These are phyloP conservation scores for Xylocopa sonorina DNA, from an alignment of 1,140 invertebrate species.

Conservation along the genomic window DNA sequence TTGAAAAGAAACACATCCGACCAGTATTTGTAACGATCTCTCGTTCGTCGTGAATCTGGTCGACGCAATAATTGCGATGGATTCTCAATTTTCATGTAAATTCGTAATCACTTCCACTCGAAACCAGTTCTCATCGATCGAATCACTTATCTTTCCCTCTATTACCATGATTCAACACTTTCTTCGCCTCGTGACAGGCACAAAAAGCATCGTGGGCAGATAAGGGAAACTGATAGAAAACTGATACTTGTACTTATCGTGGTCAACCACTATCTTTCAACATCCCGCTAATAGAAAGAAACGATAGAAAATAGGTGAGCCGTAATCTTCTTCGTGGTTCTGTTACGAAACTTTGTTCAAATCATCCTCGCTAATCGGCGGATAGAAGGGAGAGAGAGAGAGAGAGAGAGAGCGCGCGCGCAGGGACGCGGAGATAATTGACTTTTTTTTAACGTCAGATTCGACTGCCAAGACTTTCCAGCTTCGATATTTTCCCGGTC, in stretches of 20 bases:
- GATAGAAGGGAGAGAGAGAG: too few relatives aligned
- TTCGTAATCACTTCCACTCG: background rate
- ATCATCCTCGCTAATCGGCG: too few relatives aligned
- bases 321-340: too few relatives aligned
- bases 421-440: conserved; percentile 43
- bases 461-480: conserved; percentile 52
- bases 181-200: background rate
- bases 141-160: background rate
- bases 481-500: conserved; percentile 38
- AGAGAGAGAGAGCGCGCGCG: too few relatives aligned
- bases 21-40: too few relatives aligned
- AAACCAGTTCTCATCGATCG: background rate
- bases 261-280: background rate
- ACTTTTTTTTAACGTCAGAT: conserved; percentile 59
- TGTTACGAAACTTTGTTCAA: too few relatives aligned
- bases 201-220: background rate
- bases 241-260: background rate
- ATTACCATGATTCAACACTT: background rate
- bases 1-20: too few relatives aligned
- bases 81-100: background rate
- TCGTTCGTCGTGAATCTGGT: too few relatives aligned
- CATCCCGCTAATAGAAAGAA: background rate
- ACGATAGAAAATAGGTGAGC: too few relatives aligned
- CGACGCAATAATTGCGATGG: background rate
- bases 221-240: background rate